Evolutionary conservation across 2,888 invertebrate species (phyloP).

Genomic region (Sinotaia quadrata): DNA sequence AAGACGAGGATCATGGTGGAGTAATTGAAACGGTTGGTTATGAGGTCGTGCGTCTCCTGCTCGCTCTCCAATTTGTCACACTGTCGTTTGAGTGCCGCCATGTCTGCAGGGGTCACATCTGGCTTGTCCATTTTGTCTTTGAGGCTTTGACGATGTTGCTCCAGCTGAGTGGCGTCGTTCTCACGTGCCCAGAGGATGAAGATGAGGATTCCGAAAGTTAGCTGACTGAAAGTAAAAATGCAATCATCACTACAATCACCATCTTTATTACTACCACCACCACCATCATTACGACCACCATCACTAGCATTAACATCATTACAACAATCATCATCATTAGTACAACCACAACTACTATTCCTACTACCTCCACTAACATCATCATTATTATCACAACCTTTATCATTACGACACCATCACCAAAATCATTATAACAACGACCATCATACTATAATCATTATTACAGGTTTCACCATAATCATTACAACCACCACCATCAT

Average conservation of each 20-base stretch:
- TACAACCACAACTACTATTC: too few species aligned
- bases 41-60: slow-evolving; percentile 12
- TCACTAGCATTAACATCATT: too few species aligned
- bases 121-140: background rate
- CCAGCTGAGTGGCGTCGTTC: slow-evolving; percentile 28
- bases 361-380: too few species aligned
- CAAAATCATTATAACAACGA: too few species aligned
- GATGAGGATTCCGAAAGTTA: slow-evolving; percentile 37
- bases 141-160: slow-evolving; percentile 14
- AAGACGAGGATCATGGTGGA: slow-evolving; percentile 39
- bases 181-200: slow-evolving; percentile 38
- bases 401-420: too few species aligned
- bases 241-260: background rate
- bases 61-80: background rate
- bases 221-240: slow-evolving; percentile 15
- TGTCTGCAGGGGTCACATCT: background rate
- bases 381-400: too few species aligned
- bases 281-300: too few species aligned
- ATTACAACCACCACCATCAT: too few species aligned
- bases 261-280: too few species aligned
- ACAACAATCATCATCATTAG: too few species aligned
- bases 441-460: too few species aligned
- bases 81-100: slow-evolving; percentile 1
- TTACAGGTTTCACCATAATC: too few species aligned
- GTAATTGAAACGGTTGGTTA: slow-evolving; percentile 16